Percentiles rank a stretch among this genome's conserved stretches.
phyloP scores from a whole-genome alignment of 2,888 invertebrate species.

The Meliscaeva auricollis region DNA sequence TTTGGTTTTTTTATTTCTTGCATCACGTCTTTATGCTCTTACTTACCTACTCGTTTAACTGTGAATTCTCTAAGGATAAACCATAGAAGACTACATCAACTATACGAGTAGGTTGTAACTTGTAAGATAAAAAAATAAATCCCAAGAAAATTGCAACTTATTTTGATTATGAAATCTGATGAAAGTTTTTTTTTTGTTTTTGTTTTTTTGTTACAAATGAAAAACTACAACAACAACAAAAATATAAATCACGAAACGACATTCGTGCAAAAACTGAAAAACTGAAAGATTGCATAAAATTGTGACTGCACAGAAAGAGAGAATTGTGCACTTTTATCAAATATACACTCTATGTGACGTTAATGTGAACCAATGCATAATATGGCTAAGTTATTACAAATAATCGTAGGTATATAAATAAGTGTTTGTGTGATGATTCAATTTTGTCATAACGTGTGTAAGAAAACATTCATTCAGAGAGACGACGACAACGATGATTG shows the following conservation, averaged over 20 bases:
- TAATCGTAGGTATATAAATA: background rate
- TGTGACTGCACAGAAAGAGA: background rate
- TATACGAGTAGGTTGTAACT: no score
- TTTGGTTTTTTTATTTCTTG: background rate
- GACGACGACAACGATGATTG: background rate
- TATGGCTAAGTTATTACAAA: background rate
- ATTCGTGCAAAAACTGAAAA: slow-evolving; percentile 15
- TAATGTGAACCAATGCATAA: slow-evolving; percentile 15
- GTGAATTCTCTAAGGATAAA: background rate
- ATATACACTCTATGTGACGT: background rate
- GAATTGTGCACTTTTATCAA: slow-evolving; percentile 9
- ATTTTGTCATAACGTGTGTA: slow-evolving; percentile 37
- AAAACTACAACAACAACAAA: background rate
- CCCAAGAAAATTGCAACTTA: background rate
- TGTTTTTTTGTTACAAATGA: background rate
- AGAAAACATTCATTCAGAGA: background rate
- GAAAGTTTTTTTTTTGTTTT: slow-evolving; percentile 14
- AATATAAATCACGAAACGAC: slow-evolving; percentile 7
- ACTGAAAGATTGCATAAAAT: slow-evolving; percentile 21
- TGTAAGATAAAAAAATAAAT: background rate
- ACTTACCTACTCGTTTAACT: background rate
- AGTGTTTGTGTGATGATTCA: background rate
- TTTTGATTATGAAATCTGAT: slow-evolving; percentile 26
- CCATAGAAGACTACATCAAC: no score
- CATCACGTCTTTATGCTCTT: background rate